Evolutionary conservation across 2,888 invertebrate species (phyloP), one percentile per base, ranked within the genome.

Genomic region (Helicoverpa assulta): DNA sequence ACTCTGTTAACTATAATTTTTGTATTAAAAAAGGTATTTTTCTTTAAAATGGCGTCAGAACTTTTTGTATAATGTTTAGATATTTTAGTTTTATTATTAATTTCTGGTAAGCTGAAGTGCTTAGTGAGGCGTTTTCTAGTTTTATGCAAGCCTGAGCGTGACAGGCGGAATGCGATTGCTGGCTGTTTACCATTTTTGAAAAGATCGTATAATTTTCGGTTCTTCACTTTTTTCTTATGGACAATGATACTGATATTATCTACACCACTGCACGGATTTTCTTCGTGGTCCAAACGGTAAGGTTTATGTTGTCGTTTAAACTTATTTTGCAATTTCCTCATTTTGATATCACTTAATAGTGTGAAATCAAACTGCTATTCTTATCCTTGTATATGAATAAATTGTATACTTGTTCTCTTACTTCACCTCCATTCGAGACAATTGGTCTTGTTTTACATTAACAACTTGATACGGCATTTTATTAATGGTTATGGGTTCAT

Each of bases 221-320:
- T 62, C 54, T 72, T 76, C n/a, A 56, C 58, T 14, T 63, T 76
- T 60, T 80, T 76, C 26, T 72, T 70, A 63, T 61, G 59, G 29
- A 58, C 65, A 63, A 67, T 56, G 26, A 76, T 73, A 14, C 52
- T 68, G 16, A 64, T 26, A 63, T 67, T 64, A 58, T 70, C 40
- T 6, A 55, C 40, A 12, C 57, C 54, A 50, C 51, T 56, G 33
- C 47, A 58, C 19, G 52, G 51, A 8, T 7, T 66, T 5, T 60
- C 26, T 47, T 67, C 33, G 19, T 55, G 58, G 10, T 57, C n/a
- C 18, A 10, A 52, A 19, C 43, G 47, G 1, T 5, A 16, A 12
- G 33, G 18, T 12, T 62, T 52, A 50, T 65, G 51, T 43, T 53
- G 47, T 33, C 4, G 21, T 10, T 37, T 64, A 26, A 19, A 26